phyloP scores from a whole-genome alignment of 1,140 invertebrate genomes.

The Monomorium pharaonis region DNA sequence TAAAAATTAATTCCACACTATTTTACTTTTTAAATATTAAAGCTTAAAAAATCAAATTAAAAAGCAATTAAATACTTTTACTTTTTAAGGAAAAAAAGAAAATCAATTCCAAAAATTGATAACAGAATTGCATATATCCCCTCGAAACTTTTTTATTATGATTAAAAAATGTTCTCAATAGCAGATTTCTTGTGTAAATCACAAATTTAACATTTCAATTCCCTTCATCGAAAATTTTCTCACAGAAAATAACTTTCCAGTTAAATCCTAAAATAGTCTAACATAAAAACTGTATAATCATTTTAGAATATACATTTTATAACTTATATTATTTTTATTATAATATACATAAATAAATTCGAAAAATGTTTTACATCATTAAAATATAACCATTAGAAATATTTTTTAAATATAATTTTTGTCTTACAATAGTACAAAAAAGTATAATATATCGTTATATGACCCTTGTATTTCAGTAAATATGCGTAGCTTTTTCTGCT shows the following conservation, averaged over 20 bases:
- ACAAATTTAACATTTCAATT: constrained; percentile 2
- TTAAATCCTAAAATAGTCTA: neutral
- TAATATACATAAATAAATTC: neutral
- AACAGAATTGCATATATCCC: neutral
- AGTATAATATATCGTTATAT: neutral
- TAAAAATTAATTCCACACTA: neutral
- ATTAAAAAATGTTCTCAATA: neutral
- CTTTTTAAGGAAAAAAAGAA: neutral
- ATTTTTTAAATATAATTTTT: neutral
- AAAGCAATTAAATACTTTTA: neutral
- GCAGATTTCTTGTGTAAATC: neutral
- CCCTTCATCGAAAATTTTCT: neutral
- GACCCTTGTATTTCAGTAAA: neutral
- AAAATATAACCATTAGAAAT: neutral
- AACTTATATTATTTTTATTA: neutral
- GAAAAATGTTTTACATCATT: neutral
- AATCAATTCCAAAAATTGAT: neutral
- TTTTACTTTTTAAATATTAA: neutral
- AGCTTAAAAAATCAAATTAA: too few relatives aligned
- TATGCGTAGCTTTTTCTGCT: neutral
- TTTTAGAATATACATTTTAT: neutral
- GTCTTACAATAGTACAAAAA: neutral
- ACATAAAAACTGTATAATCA: neutral
- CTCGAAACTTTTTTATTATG: neutral
- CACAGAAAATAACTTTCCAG: neutral